Evolutionary conservation across 2,113 vertebrate species (phyloP).

Genomic region (Ceyx melanurus): DNA sequence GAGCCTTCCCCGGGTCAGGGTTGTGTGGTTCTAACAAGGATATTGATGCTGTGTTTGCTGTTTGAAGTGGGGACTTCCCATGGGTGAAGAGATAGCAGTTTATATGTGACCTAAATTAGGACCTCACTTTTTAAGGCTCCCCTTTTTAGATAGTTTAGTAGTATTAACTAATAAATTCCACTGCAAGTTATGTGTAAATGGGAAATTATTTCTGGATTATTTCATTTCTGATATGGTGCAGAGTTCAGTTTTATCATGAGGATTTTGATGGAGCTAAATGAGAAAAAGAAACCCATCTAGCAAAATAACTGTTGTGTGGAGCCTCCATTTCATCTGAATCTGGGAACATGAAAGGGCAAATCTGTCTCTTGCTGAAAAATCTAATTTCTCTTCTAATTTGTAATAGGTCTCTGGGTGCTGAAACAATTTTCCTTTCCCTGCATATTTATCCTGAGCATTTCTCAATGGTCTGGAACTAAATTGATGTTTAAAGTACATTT

Average conservation of each 20-base stretch:
- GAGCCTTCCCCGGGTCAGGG: not conserved
- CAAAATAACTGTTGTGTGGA: not conserved
- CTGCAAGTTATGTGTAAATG: not conserved
- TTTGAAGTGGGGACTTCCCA: not conserved
- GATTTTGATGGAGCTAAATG: slow-evolving; percentile 20
- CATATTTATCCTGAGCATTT: slow-evolving; percentile 4
- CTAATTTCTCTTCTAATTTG: slow-evolving; percentile 45
- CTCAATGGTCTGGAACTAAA: not conserved
- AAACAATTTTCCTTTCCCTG: slow-evolving; percentile 25
- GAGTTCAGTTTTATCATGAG: not conserved
- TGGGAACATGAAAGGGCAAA: slow-evolving; percentile 4
- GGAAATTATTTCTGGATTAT: not conserved
- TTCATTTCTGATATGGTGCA: not conserved
- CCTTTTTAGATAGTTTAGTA: not conserved
- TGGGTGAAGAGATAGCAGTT: not conserved
- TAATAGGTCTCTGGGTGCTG: not conserved
- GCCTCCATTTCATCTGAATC: not conserved
- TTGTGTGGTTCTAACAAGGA: not conserved
- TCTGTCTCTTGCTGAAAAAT: slow-evolving; percentile 30
- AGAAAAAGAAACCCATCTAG: slow-evolving; percentile 33
- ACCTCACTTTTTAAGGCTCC: not conserved
- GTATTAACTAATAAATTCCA: not conserved
- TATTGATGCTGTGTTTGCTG: not conserved
- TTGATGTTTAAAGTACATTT: not conserved
- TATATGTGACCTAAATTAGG: not conserved